Percentiles rank a stretch among this genome's conserved stretches.
phyloP scores from a whole-genome alignment of 2,888 invertebrate genomes.

The Agrilus biguttatus region DNA sequence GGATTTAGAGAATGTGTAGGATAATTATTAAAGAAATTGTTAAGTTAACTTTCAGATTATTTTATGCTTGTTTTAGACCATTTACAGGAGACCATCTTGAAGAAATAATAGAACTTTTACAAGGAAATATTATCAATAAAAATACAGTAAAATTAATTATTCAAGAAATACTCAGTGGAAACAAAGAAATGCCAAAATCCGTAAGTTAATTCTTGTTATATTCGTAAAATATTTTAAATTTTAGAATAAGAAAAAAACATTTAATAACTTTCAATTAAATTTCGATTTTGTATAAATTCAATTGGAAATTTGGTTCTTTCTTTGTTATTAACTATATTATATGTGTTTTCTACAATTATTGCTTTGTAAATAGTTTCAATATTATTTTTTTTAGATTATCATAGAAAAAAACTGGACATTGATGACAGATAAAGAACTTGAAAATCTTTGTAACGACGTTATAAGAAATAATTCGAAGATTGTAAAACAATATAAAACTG shows the following conservation, averaged over 20 bases:
- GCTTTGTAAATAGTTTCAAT: too few species aligned
- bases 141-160: constrained; percentile 4
- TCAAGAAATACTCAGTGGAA: constrained; percentile 4
- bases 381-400: constrained; percentile 34
- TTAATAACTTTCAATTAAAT: too few species aligned
- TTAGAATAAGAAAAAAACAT: too few species aligned
- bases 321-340: too few species aligned
- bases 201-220: constrained; percentile 13
- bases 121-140: constrained; percentile 5
- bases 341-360: too few species aligned
- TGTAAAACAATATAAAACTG: constrained; percentile 49
- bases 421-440: constrained; percentile 48
- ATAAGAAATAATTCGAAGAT: constrained; percentile 50
- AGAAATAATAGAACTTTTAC: constrained; percentile 5
- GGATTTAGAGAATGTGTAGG: constrained; percentile 43
- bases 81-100: constrained; percentile 2
- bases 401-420: constrained; percentile 47
- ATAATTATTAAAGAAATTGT: neutral
- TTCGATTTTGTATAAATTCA: too few species aligned
- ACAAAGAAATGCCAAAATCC: constrained; percentile 7
- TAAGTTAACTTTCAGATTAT: too few species aligned
- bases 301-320: too few species aligned
- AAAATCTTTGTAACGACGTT: constrained; percentile 42
- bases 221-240: neutral
- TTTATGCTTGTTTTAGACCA: constrained; percentile 1